A percentile compares a stretch with the other conserved stretches of the same genome.
phyloP scores from a whole-genome alignment of 2,797 vertebrate genomes.

The Gobio occitaniae region DNA sequence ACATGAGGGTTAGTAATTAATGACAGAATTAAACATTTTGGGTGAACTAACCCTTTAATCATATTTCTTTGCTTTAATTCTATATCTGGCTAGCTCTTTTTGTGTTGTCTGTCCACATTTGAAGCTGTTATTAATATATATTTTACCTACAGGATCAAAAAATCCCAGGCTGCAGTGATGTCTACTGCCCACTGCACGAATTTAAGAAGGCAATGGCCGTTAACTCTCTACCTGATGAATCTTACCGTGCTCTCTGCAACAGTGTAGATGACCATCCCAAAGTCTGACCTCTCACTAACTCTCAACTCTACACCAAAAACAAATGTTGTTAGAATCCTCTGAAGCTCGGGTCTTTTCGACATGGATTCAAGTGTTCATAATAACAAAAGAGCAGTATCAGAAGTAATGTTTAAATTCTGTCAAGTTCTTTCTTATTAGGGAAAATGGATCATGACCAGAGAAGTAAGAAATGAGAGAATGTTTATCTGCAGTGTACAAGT shows the following conservation, averaged over 20 bases:
- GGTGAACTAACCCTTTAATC: too few species aligned
- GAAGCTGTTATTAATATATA: slow-evolving; percentile 19
- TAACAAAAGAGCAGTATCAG: neutral
- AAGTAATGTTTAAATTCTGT: slow-evolving; percentile 6
- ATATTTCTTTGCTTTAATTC: neutral
- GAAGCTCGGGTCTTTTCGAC: neutral
- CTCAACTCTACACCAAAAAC: slow-evolving; percentile 9
- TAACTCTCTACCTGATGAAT: slow-evolving; percentile 77
- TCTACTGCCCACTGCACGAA: slow-evolving; percentile 88
- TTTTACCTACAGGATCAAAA: slow-evolving; percentile 82
- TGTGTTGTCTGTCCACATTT: neutral
- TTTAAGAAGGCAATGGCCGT: slow-evolving; percentile 82
- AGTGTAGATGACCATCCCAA: slow-evolving; percentile 55
- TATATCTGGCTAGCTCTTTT: neutral
- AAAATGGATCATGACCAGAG: neutral
- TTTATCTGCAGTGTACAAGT: neutral
- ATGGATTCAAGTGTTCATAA: slow-evolving; percentile 11
- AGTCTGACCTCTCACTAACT: slow-evolving; percentile 58
- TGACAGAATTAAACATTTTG: too few species aligned
- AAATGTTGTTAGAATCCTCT: neutral
- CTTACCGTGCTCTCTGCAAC: slow-evolving; percentile 81
- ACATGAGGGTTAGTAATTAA: too few species aligned
- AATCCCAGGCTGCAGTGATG: slow-evolving; percentile 84
- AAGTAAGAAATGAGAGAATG: neutral
- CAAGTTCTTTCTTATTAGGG: neutral